These are phyloP conservation scores for Chlorodrepanis virens DNA, from an alignment of 2,113 vertebrate species.

Conservation along the genomic window DNA sequence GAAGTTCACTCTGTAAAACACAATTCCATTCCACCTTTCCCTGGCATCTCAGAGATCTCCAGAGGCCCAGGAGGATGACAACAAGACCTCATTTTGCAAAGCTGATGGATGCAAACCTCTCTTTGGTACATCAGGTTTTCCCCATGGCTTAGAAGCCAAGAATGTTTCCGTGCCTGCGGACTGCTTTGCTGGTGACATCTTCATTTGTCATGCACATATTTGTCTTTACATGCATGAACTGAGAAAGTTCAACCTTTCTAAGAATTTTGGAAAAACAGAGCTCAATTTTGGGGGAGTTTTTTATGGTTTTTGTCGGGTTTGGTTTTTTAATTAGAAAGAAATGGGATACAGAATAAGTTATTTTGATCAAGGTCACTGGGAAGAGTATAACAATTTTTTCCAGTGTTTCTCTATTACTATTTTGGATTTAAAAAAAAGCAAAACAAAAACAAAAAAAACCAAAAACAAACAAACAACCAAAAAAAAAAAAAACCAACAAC, in stretches of 20 bases:
- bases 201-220: constrained; percentile 9
- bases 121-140: background rate
- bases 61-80: background rate
- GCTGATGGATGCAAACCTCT: constrained; percentile 14
- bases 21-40: constrained; percentile 5
- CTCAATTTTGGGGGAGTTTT: background rate
- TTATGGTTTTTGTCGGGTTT: background rate
- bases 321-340: background rate
- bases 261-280: background rate
- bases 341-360: background rate
- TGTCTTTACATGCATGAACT: background rate
- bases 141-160: background rate
- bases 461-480: background rate
- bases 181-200: background rate
- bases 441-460: too few species aligned
- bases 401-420: background rate
- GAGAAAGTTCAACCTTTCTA: background rate
- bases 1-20: background rate
- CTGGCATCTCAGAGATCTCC: background rate
- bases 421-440: background rate
- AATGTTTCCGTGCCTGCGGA: background rate
- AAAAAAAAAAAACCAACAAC: fast-evolving
- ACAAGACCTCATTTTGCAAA: constrained; percentile 1
- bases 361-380: background rate
- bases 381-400: background rate